Evolutionary conservation across 2,888 invertebrate species (phyloP).

Genomic region (Scaptomyza tumidula): DNA sequence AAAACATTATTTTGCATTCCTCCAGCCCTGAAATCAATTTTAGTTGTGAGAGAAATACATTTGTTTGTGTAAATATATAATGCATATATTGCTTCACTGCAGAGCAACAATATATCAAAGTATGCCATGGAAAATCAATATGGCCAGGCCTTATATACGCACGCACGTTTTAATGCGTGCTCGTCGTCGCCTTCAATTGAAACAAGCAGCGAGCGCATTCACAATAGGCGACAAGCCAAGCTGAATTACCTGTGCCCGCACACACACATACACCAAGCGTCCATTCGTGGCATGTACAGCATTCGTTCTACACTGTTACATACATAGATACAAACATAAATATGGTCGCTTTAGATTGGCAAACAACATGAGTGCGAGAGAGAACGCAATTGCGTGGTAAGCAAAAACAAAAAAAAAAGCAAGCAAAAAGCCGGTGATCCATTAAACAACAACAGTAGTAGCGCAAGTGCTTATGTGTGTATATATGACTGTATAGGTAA

Average conservation of each 20-base stretch:
- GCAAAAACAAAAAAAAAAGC: conserved; percentile 66
- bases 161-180: conserved; percentile 64
- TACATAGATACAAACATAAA: conserved; percentile 5
- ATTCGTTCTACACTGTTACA: conserved; percentile 56
- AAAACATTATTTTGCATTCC: conserved; percentile 35
- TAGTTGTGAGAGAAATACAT: conserved; percentile 19
- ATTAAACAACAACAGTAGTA: conserved; percentile 59
- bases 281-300: conserved; percentile 67
- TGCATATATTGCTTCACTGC: conserved; percentile 30
- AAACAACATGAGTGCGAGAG: conserved; percentile 51
- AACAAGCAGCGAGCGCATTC: conserved; percentile 61
- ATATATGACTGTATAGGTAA: conserved; percentile 16
- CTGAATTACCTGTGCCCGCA: conserved; percentile 64
- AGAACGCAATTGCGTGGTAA: conserved; percentile 54
- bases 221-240: conserved; percentile 65
- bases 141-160: conserved; percentile 59
- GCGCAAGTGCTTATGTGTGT: conserved; percentile 34
- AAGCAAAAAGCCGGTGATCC: conserved; percentile 77
- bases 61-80: conserved; percentile 22
- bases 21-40: conserved; percentile 51
- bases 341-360: conserved; percentile 45
- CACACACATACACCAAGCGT: conserved; percentile 29
- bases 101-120: conserved; percentile 39
- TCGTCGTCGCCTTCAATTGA: conserved; percentile 64
- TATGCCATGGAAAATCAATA: conserved; percentile 68